phyloP scores from a whole-genome alignment of 2,113 vertebrate genomes.

The Lontra canadensis region DNA sequence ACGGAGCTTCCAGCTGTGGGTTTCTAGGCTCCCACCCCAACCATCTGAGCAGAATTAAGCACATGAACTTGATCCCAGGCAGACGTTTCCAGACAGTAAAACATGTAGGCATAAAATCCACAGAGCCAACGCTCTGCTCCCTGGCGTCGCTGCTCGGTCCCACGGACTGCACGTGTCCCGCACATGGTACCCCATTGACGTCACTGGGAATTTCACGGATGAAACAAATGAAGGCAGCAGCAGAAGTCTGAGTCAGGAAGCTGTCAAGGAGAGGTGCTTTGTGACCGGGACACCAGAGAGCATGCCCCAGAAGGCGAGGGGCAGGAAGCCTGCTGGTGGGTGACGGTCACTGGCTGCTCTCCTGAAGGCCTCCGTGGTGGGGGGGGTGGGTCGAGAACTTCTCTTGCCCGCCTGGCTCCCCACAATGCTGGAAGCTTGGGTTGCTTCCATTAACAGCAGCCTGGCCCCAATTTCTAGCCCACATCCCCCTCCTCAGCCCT shows the following conservation, averaged over 20 bases:
- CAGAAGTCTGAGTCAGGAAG: not conserved
- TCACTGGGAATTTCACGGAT: constrained; percentile 44
- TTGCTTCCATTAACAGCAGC: not conserved
- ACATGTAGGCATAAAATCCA: not conserved
- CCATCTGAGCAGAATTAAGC: constrained; percentile 61
- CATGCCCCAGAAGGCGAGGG: rapidly evolving
- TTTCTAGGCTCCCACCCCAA: not conserved
- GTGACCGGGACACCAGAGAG: not conserved
- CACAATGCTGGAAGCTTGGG: not conserved
- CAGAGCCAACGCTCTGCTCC: not conserved
- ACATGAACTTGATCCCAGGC: constrained; percentile 39
- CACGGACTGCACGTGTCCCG: constrained; percentile 23
- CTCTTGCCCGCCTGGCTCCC: not conserved
- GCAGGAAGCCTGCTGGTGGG: not conserved
- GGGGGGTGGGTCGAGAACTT: too few species aligned
- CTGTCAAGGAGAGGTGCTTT: not conserved
- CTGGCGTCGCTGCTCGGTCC: not conserved
- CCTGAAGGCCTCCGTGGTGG: not conserved
- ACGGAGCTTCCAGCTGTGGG: constrained; percentile 31
- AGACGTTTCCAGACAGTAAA: constrained; percentile 44
- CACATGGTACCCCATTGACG: constrained; percentile 53
- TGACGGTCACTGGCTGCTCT: not conserved
- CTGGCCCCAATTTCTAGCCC: not conserved
- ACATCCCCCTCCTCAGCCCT: not conserved
- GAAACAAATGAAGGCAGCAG: not conserved